Percentiles rank a stretch among this genome's conserved stretches.
These are phyloP conservation scores for Neodon shergylaensis DNA, from an alignment of 2,113 vertebrate genomes.

Conservation along the genomic window DNA sequence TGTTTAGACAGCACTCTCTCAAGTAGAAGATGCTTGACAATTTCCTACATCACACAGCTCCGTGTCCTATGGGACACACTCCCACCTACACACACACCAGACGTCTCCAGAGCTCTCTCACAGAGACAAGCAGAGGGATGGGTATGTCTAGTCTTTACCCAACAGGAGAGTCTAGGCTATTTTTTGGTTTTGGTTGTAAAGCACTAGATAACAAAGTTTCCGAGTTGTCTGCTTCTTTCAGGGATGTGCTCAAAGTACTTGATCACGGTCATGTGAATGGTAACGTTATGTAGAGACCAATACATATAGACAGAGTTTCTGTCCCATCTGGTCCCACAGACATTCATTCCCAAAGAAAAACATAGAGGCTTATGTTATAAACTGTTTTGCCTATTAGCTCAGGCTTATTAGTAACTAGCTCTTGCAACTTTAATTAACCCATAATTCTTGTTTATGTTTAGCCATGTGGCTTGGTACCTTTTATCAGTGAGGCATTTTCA, in stretches of 20 bases:
- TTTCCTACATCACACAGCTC: neutral
- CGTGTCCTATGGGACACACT: rapidly evolving
- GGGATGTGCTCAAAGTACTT: neutral
- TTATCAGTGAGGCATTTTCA: too few relatives aligned
- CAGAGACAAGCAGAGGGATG: neutral
- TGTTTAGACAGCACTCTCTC: neutral
- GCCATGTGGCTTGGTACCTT: too few relatives aligned
- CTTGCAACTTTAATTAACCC: too few relatives aligned
- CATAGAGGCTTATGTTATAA: too few relatives aligned
- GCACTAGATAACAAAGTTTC: neutral
- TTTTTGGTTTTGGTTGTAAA: neutral
- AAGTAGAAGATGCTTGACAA: neutral
- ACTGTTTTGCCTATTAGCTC: too few relatives aligned
- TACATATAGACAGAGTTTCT: too few relatives aligned
- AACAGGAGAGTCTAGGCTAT: neutral
- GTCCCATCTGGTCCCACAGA: too few relatives aligned
- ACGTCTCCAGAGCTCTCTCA: neutral
- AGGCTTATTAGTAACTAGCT: too few relatives aligned
- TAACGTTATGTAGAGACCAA: constrained; percentile 15
- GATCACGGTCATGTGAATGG: neutral
- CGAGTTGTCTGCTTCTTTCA: neutral
- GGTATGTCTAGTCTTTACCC: neutral
- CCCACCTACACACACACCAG: neutral
- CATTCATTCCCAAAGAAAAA: too few relatives aligned
- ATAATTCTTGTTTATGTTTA: too few relatives aligned